Percentiles rank a stretch among this genome's conserved stretches.
Conservation (phyloP, 2,113 vertebrate species). For the Notothenia rossii region DNA sequence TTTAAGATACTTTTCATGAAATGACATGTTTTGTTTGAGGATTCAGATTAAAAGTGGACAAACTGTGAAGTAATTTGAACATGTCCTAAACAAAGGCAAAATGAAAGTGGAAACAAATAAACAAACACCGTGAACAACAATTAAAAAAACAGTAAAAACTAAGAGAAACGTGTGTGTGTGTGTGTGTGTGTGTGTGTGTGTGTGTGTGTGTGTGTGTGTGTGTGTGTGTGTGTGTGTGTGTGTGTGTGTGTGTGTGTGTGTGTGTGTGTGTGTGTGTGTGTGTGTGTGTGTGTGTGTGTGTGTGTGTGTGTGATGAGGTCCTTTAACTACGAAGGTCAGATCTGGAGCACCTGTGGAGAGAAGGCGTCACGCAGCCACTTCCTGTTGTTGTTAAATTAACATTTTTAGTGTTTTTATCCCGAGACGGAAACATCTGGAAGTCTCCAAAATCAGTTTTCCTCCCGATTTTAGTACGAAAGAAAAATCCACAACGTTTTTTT, state of each 20-base stretch:
- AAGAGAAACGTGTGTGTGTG: neutral
- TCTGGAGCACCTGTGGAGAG: conserved; percentile 71
- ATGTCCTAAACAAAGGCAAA: neutral
- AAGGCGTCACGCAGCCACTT: too few species aligned
- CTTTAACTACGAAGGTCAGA: conserved; percentile 59
- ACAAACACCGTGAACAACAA: conserved; percentile 34
- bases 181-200: too few species aligned
- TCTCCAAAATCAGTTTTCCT: conserved; percentile 32
- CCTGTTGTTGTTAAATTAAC: conserved; percentile 12
- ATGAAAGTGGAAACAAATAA: neutral
- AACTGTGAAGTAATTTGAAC: conserved; percentile 2
- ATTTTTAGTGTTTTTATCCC: conserved; percentile 47
- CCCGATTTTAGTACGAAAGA: conserved; percentile 49
- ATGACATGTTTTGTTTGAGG: conserved; percentile 10
- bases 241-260: too few species aligned
- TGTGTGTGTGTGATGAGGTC: conserved; percentile 32
- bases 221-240: neutral
- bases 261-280: too few species aligned
- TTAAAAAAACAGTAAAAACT: conserved; percentile 56
- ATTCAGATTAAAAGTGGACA: conserved; percentile 22
- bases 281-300: too few species aligned
- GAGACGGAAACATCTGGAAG: conserved; percentile 21
- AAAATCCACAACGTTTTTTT: conserved; percentile 5
- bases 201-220: too few species aligned
- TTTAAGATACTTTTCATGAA: neutral